Base-by-base conservation (phyloP, 2,113 vertebrate species). In the Castor canadensis region DNA sequence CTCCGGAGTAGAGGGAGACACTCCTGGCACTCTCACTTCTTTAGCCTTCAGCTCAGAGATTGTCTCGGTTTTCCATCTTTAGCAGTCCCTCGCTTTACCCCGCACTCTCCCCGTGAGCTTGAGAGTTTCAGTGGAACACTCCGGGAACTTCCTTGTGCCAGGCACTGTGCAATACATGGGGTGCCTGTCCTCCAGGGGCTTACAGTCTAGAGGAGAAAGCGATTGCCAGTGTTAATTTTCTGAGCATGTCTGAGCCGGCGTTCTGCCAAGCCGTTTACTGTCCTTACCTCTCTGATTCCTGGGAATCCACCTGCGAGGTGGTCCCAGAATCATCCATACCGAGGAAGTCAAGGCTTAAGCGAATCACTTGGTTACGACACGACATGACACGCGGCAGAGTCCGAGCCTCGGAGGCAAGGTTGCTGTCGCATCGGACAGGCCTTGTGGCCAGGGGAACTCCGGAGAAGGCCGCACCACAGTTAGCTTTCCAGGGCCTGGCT, bases 401-500 rank as follows among this genome's bases (percentile, higher is more conserved):
- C 45, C 20, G 4, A 32, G 43, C 38, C 83, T 11, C 10, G 32
- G 16, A 71, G 19, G 35, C 49, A 52, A 87, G 45, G 45, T 49
- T 2, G 3, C n/a, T 22, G 62, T 28, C 2, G 22, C 15, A 47
- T 24, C 0, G 8, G n/a, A 15, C 45, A n/a, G 64, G 40, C 40
- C 69, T 85, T 94, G 52, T 73, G 60, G 76, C 71, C 76, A 16
- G 38, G 6, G 58, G 28, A 60, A 47, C 15, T 1, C 7, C 0
- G 16, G 54, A 30, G 20, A 22, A 67, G 26, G 1, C 8, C 2
- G 1, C 15, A 26, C 4, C 58, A 24, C n/a, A 24, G 30, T 52
- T 30, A 45, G 35, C 19, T 62, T 17, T 66, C n/a, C 16, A 0
- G 0, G 3, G 28, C 4, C 22, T 7, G 58, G 28, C 22, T 40